Conservation (phyloP, 2,888 invertebrate genomes). For the Phengaris arion region DNA sequence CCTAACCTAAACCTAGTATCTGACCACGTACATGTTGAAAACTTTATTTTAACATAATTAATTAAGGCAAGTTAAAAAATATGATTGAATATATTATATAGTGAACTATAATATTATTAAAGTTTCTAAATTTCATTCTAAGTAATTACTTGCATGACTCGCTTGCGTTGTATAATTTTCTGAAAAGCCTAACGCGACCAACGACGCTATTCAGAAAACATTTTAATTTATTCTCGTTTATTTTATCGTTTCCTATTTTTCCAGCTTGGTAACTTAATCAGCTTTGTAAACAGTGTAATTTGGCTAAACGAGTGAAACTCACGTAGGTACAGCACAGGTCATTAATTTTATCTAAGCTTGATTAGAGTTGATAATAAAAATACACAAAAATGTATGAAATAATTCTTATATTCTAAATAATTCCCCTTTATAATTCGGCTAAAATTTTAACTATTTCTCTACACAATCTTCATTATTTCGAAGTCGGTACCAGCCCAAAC, state of each 20-base stretch:
- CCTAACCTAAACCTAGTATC: no score
- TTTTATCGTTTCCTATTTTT: slow-evolving; percentile 3
- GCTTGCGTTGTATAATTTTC: neutral
- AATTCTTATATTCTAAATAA: no score
- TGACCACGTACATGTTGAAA: neutral
- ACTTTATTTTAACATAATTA: neutral
- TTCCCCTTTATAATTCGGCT: no score
- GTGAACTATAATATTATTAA: neutral
- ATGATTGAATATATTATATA: neutral
- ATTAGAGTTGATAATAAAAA: neutral
- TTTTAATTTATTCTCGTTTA: neutral
- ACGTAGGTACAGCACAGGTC: neutral
- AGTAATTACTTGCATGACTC: slow-evolving; percentile 3
- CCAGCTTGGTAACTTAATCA: neutral
- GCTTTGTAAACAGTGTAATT: neutral
- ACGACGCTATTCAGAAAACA: neutral
- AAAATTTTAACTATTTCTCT: no score
- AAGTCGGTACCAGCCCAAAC: no score
- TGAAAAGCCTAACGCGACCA: neutral
- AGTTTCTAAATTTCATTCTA: neutral
- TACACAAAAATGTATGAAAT: neutral
- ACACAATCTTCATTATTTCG: no score
- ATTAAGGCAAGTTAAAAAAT: neutral
- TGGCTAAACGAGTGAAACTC: neutral
- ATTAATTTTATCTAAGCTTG: neutral